Evolutionary conservation across 2,888 invertebrate species (phyloP).

Genomic region (Eupsilia transversa): DNA sequence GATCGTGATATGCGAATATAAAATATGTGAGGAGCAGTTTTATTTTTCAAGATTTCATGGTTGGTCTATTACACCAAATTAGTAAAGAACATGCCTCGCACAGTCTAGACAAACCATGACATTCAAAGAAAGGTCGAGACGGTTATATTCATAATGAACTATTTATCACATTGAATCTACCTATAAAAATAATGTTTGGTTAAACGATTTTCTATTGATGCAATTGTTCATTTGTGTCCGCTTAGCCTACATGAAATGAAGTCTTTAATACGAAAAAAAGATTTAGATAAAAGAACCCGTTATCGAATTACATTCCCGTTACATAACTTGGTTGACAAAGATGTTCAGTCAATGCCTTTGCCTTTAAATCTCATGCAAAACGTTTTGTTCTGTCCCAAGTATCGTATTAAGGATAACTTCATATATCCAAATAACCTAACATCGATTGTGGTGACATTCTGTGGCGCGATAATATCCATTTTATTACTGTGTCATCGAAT

Average conservation of each 20-base stretch:
- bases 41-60: too few relatives aligned
- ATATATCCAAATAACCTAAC: neutral
- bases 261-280: neutral
- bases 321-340: neutral
- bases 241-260: slow-evolving; percentile 1
- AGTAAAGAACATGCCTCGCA: neutral
- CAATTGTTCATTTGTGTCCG: neutral
- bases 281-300: neutral
- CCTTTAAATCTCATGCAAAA: slow-evolving; percentile 17
- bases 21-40: too few relatives aligned
- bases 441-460: neutral
- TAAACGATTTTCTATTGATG: neutral
- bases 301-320: neutral
- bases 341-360: slow-evolving; percentile 22
- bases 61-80: too few relatives aligned
- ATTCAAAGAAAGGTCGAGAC: neutral
- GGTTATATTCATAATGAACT: neutral
- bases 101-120: neutral
- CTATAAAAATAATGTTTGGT: neutral
- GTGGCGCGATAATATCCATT: neutral
- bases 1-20: too few relatives aligned
- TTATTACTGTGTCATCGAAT: neutral
- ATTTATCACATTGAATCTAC: slow-evolving; percentile 3
- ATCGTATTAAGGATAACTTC: slow-evolving; percentile 7
- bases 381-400: neutral